These are phyloP conservation scores for Bettongia penicillata DNA, from an alignment of 2,113 vertebrate genomes.

Conservation along the genomic window DNA sequence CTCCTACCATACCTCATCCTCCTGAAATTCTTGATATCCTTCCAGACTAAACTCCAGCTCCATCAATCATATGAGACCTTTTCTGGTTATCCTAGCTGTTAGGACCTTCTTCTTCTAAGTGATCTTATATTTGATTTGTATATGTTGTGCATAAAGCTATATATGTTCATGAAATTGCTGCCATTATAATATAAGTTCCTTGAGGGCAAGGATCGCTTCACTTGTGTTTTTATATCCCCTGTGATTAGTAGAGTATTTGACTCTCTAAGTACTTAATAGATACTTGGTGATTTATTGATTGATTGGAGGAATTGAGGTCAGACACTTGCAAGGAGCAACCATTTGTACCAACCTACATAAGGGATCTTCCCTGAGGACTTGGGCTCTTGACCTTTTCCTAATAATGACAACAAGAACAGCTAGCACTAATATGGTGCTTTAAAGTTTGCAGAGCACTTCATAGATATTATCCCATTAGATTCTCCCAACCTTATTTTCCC, in stretches of 20 bases:
- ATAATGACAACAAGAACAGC: too few relatives aligned
- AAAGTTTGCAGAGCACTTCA: not conserved
- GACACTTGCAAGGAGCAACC: too few relatives aligned
- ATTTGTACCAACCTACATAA: too few relatives aligned
- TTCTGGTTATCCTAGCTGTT: not conserved
- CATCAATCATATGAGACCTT: not conserved
- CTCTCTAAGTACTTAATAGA: not conserved
- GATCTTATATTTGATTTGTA: not conserved
- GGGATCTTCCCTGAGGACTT: too few relatives aligned
- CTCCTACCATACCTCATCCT: not conserved
- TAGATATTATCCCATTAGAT: not conserved
- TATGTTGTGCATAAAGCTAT: not conserved
- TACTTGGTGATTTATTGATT: not conserved
- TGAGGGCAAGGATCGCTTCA: not conserved
- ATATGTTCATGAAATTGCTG: not conserved
- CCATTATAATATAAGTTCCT: not conserved
- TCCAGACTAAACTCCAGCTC: not conserved
- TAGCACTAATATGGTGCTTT: too few relatives aligned
- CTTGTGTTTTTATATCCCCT: not conserved
- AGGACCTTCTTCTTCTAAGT: not conserved
- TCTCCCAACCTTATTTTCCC: not conserved
- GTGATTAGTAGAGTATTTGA: not conserved
- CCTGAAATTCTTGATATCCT: not conserved
- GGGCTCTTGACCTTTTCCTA: too few relatives aligned
- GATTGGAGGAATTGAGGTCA: not conserved